Percentiles rank a stretch among this genome's conserved stretches.
Evolutionary conservation across 2,113 vertebrate genomes (phyloP).

Genomic region (Narcine bancroftii): DNA sequence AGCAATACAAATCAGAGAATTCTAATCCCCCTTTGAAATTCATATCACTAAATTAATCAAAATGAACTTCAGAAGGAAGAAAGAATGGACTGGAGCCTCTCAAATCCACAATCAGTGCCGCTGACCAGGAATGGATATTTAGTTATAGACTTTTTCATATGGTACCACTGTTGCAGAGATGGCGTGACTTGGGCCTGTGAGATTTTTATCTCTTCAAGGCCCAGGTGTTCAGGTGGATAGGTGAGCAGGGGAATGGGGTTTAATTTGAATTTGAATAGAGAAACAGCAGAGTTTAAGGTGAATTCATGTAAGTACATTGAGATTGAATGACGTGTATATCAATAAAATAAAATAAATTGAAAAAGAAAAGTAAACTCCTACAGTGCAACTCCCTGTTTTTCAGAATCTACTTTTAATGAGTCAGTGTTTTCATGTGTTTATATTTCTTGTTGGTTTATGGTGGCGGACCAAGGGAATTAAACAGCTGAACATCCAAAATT

Average conservation of each 20-base stretch:
- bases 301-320: neutral
- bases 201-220: neutral
- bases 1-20: too few species aligned
- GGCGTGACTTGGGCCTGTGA: neutral
- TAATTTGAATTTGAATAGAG: neutral
- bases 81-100: too few species aligned
- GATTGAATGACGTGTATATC: neutral
- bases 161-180: neutral
- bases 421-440: neutral
- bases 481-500: conserved; percentile 9
- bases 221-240: neutral
- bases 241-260: neutral
- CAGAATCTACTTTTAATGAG: neutral
- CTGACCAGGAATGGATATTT: too few species aligned
- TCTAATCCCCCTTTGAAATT: too few species aligned
- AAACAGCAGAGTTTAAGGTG: neutral
- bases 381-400: neutral
- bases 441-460: neutral
- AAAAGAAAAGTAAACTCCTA: neutral
- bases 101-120: too few species aligned
- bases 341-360: neutral
- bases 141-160: neutral
- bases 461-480: conserved; percentile 14
- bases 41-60: too few species aligned
- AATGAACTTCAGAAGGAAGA: too few species aligned